These are phyloP conservation scores for Centrocercus urophasianus DNA, from an alignment of 2,113 vertebrate species.

Conservation along the genomic window DNA sequence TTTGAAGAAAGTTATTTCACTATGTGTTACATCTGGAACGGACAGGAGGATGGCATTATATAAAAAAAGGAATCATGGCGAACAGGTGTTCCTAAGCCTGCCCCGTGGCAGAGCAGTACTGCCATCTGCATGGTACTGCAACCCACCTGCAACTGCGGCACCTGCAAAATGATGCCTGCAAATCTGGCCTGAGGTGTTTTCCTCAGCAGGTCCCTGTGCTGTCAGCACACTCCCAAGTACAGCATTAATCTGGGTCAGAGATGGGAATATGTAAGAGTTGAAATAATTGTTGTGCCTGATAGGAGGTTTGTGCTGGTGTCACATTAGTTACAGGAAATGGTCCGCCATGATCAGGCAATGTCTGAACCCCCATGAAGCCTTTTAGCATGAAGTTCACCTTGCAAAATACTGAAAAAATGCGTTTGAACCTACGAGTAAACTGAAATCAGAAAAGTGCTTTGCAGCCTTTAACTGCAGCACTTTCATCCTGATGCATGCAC, in stretches of 20 bases:
- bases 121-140: background rate
- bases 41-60: background rate
- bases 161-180: background rate
- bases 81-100: background rate
- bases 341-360: background rate
- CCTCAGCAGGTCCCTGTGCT: background rate
- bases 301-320: background rate
- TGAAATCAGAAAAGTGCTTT: background rate
- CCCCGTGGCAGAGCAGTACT: background rate
- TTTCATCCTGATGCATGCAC: background rate
- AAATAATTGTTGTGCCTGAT: background rate
- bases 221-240: background rate
- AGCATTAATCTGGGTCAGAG: background rate
- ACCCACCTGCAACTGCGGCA: background rate
- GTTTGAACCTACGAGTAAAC: background rate
- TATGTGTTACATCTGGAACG: background rate
- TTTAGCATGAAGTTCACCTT: background rate
- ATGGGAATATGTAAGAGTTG: background rate
- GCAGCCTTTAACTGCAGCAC: background rate
- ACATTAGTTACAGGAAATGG: background rate
- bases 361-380: background rate
- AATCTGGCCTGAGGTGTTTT: background rate
- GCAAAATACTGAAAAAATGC: background rate
- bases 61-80: background rate
- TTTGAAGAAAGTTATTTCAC: background rate